Conservation (phyloP, 2,797 vertebrate species). For the Sarcophilus harrisii region DNA sequence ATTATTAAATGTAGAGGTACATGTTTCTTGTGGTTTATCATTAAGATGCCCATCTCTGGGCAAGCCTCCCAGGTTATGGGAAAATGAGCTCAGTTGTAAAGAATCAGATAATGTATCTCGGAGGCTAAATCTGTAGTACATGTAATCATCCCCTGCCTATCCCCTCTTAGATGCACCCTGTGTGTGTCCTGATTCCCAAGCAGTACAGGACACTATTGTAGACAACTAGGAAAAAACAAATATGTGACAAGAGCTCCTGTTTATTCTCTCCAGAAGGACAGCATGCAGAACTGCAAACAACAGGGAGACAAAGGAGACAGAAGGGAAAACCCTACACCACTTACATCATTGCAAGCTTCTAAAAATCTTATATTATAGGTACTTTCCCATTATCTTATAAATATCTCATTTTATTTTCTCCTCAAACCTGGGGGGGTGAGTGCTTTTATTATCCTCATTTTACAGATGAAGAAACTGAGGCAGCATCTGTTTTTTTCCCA, state of each 20-base stretch:
- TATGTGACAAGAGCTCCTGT: not conserved
- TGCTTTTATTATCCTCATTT: not conserved
- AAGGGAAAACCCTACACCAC: not conserved
- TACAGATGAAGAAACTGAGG: not conserved
- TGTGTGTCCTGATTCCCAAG: not conserved
- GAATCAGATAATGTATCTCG: not conserved
- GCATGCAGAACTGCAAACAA: not conserved
- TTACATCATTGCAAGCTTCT: not conserved
- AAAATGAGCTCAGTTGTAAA: not conserved
- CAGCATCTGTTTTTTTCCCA: not conserved
- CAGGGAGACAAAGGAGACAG: not conserved
- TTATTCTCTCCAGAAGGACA: not conserved
- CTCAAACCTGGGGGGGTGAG: not conserved
- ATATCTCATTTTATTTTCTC: not conserved
- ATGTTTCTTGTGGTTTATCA: not conserved
- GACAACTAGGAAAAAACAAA: not conserved
- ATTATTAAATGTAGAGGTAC: not conserved
- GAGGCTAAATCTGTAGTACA: not conserved
- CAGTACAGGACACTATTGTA: not conserved
- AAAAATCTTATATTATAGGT: not conserved
- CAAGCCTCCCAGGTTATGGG: not conserved
- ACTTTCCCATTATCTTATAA: not conserved
- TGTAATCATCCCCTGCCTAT: not conserved
- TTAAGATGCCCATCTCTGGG: not conserved
- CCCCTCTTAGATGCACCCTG: not conserved